Evolutionary conservation across 2,888 invertebrate genomes (phyloP).

Genomic region (Andrena chrysosceles): DNA sequence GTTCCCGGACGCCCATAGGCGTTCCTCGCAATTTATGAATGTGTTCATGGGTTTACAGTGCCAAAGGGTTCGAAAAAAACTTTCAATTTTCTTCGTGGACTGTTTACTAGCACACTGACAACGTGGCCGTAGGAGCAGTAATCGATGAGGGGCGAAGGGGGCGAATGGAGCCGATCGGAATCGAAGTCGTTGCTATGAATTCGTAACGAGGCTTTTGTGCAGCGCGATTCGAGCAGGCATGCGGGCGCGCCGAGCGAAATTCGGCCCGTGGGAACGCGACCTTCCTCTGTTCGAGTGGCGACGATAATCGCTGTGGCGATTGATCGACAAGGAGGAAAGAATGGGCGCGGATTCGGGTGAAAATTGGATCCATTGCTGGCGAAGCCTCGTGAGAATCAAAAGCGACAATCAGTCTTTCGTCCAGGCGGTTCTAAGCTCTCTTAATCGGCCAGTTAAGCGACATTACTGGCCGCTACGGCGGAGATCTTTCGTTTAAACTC

Average conservation of each 20-base stretch:
- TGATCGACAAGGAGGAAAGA: conserved; percentile 58
- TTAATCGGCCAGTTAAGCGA: conserved; percentile 38
- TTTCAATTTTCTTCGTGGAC: too few relatives aligned
- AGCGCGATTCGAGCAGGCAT: conserved; percentile 58
- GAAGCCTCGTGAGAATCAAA: conserved; percentile 31
- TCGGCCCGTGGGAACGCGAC: conserved; percentile 63
- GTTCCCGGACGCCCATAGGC: too few relatives aligned
- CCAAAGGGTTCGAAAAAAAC: too few relatives aligned
- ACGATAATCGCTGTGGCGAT: conserved; percentile 42
- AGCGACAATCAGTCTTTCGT: conserved; percentile 10
- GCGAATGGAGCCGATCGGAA: conserved; percentile 33
- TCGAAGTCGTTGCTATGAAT: conserved; percentile 46
- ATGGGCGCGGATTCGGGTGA: conserved; percentile 44
- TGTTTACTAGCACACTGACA: neutral
- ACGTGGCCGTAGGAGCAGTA: neutral
- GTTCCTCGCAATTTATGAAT: too few relatives aligned
- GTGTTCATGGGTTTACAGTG: too few relatives aligned
- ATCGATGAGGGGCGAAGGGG: neutral
- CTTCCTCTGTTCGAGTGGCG: conserved; percentile 46
- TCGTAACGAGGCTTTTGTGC: conserved; percentile 63
- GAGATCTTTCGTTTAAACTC: neutral
- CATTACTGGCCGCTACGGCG: neutral
- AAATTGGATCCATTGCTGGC: conserved; percentile 28
- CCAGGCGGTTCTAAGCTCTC: conserved; percentile 5
- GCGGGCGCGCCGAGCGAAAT: conserved; percentile 62